Evolutionary conservation across 2,797 vertebrate species (phyloP).

Genomic region (Erethizon dorsatum): DNA sequence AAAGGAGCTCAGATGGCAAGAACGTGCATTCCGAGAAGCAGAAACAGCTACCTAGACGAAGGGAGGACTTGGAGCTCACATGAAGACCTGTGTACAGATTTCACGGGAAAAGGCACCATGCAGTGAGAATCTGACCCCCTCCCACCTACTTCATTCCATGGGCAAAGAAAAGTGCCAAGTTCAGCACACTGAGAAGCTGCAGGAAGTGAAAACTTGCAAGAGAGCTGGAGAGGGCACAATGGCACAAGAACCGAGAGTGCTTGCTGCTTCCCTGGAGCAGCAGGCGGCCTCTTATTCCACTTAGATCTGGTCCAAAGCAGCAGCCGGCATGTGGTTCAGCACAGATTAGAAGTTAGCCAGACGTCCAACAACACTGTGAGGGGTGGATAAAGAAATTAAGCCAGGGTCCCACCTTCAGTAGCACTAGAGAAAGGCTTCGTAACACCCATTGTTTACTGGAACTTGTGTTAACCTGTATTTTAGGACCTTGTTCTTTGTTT

Average conservation of each 20-base stretch:
- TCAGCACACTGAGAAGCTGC: not conserved
- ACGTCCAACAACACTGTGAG: not conserved
- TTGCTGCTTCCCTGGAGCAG: not conserved
- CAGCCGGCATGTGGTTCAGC: not conserved
- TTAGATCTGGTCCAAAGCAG: not conserved
- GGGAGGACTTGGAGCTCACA: not conserved
- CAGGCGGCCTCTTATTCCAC: not conserved
- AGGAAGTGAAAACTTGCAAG: not conserved
- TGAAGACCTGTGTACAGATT: not conserved
- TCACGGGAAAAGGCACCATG: not conserved
- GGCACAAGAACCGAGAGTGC: not conserved
- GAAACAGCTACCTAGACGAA: not conserved
- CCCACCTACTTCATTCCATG: not conserved
- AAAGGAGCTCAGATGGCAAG: not conserved
- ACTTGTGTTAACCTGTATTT: not conserved
- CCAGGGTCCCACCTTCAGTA: not conserved
- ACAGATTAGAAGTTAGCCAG: not conserved
- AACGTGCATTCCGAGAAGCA: not conserved
- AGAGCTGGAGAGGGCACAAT: not conserved
- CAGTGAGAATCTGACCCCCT: not conserved
- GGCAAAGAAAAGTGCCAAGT: not conserved
- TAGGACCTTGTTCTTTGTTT: not conserved
- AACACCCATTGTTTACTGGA: not conserved
- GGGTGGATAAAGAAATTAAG: not conserved
- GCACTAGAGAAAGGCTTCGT: not conserved